Evolutionary conservation across 1,140 invertebrate genomes (phyloP), one percentile per base, ranked within the genome.

Genomic region (Bombus sylvicola): DNA sequence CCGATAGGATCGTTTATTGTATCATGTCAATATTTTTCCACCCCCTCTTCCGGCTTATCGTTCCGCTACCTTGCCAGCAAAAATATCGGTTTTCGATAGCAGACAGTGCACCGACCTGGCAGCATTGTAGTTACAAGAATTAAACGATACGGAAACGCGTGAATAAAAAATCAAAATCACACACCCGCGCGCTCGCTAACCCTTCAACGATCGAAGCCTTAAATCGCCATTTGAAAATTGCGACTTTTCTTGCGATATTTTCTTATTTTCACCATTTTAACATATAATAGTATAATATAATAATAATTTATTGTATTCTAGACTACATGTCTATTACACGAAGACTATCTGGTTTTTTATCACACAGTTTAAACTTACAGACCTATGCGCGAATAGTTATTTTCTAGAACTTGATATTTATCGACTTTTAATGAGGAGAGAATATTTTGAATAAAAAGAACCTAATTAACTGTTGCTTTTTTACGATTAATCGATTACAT

Each of bases 21-120:
- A 77, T 83, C 81, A 22, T 77, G 81, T 83, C 73, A 69, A 83
- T 83, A 83, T 83, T 83, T 83, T 68, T 77, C 28, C 43, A 64
- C 18, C 41, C 28, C 73, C 57, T 57, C 68, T 77, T 39, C 73
- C 31, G 41, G 34, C 15, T 62, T 34, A 28, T n/a, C 79, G 47
- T 57, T 31, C 68, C 31, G 66, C 53, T 53, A 37, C 69, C 69
- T 59, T 41, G 8, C 12, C 28, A 31, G 81, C 64, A 77, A 83
- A 83, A 83, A 77, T 83, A 83, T 83, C 71, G 81, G 81, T 83
- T 83, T 83, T 83, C 81, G 81, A 83, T 83, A 83, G 28, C 41
- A 77, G 81, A 66, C 64, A 83, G 41, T 25, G 43, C 73, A n/a
- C 37, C 81, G 73, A 83, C 34, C 73, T 28, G 34, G 37, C 73